Percentiles rank a stretch among this genome's conserved stretches.
Conservation (phyloP, 2,797 vertebrate genomes). For the Scomberomorus guttatus region DNA sequence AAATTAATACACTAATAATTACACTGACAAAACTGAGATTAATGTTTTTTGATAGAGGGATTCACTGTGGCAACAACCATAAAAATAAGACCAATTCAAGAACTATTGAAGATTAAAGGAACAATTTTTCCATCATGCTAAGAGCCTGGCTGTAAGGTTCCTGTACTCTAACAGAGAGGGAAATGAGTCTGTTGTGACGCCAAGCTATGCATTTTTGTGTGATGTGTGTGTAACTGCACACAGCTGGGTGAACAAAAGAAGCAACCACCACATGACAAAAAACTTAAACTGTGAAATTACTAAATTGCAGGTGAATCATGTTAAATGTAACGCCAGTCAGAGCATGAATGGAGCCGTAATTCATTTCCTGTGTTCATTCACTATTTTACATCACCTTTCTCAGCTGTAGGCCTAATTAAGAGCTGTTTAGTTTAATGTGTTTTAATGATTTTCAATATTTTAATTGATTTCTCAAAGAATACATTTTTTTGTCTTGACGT, state of each 20-base stretch:
- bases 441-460: too few species aligned
- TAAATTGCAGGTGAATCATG: conserved; percentile 25
- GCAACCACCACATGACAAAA: background rate
- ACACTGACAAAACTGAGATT: too few species aligned
- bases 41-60: too few species aligned
- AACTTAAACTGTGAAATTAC: conserved; percentile 2
- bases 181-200: background rate
- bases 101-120: background rate
- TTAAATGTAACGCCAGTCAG: background rate
- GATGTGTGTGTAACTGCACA: conserved; percentile 15
- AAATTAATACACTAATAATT: background rate
- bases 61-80: background rate
- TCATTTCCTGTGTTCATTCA: conserved; percentile 6
- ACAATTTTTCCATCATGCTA: background rate
- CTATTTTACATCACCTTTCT: background rate
- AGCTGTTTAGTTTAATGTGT: background rate
- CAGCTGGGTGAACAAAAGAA: conserved; percentile 16
- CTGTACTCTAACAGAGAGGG: background rate
- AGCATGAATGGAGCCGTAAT: background rate
- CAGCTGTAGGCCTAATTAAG: too few species aligned
- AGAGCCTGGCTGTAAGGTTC: background rate
- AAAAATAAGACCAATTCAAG: background rate
- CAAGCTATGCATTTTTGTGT: conserved; percentile 10
- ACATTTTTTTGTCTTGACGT: too few species aligned
- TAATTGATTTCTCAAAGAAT: too few species aligned